A percentile compares a stretch with the other conserved stretches of the same genome.
Evolutionary conservation across 2,113 vertebrate species (phyloP).

Genomic region (Ochotona princeps): DNA sequence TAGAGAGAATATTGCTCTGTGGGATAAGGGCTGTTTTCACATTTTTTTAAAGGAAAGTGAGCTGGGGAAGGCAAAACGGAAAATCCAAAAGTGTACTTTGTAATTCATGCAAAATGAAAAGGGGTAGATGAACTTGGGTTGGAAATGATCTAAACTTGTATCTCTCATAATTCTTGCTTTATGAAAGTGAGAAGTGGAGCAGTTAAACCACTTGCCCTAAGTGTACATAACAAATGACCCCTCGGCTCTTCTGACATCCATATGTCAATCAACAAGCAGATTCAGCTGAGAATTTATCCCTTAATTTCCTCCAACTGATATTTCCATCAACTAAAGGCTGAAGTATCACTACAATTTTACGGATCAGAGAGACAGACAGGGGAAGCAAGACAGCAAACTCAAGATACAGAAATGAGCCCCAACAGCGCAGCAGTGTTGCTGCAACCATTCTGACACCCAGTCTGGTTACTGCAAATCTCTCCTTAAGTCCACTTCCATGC

Average conservation of each 20-base stretch:
- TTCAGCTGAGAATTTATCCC: not conserved
- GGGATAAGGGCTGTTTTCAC: not conserved
- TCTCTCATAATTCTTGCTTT: not conserved
- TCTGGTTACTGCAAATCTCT: not conserved
- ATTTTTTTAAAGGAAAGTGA: not conserved
- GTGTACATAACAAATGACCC: not conserved
- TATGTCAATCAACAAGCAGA: not conserved
- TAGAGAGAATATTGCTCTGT: not conserved
- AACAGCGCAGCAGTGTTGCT: not conserved
- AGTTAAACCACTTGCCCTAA: not conserved
- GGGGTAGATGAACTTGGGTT: not conserved
- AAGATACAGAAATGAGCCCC: not conserved
- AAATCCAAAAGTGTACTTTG: not conserved
- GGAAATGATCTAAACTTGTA: not conserved
- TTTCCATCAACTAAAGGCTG: not conserved
- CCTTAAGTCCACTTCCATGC: not conserved
- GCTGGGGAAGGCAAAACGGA: not conserved
- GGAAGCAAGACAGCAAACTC: not conserved
- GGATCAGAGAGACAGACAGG: not conserved
- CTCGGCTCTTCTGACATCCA: not conserved
- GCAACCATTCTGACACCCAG: not conserved
- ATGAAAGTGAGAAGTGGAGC: not conserved
- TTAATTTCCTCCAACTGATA: not conserved
- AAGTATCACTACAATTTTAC: not conserved
- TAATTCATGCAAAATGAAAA: not conserved